These are phyloP conservation scores for Amblyopsis hoosieri DNA, from an alignment of 2,797 vertebrate species.

Conservation along the genomic window DNA sequence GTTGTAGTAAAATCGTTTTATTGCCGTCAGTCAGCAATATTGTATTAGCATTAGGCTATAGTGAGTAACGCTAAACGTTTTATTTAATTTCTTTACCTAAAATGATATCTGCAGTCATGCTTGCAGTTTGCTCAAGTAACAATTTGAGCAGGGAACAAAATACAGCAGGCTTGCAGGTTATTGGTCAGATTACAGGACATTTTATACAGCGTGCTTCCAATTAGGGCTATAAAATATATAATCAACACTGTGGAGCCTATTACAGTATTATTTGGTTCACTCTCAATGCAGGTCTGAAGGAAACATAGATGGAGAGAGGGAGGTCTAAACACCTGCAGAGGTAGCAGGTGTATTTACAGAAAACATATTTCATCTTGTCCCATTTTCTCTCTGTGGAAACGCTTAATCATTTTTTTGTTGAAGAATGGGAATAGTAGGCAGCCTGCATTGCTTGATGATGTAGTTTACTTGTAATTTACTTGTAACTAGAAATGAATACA, in stretches of 20 bases:
- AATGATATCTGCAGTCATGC: too few relatives aligned
- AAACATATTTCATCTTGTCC: slow-evolving; percentile 74
- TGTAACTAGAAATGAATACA: slow-evolving; percentile 19
- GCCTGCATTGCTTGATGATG: neutral
- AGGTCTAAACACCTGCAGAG: slow-evolving; percentile 46
- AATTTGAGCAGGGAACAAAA: neutral
- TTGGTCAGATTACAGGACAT: neutral
- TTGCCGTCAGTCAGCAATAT: too few relatives aligned
- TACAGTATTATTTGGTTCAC: neutral
- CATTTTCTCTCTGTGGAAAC: slow-evolving; percentile 56
- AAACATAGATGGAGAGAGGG: slow-evolving; percentile 8
- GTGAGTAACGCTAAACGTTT: too few relatives aligned
- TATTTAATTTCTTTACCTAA: too few relatives aligned
- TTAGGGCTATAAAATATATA: neutral
- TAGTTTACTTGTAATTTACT: neutral
- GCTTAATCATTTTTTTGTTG: slow-evolving; percentile 62
- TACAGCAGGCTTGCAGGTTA: too few relatives aligned
- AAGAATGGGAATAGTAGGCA: slow-evolving; percentile 29
- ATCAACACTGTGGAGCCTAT: neutral
- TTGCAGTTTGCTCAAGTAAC: too few relatives aligned
- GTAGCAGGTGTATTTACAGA: slow-evolving; percentile 62
- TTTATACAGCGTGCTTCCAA: neutral
- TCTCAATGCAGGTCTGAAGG: neutral
- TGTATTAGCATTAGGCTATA: too few relatives aligned
- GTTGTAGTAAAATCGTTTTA: too few relatives aligned